A percentile compares a stretch with the other conserved stretches of the same genome.
Evolutionary conservation across 2,113 vertebrate species (phyloP).

Genomic region (Struthio camelus): DNA sequence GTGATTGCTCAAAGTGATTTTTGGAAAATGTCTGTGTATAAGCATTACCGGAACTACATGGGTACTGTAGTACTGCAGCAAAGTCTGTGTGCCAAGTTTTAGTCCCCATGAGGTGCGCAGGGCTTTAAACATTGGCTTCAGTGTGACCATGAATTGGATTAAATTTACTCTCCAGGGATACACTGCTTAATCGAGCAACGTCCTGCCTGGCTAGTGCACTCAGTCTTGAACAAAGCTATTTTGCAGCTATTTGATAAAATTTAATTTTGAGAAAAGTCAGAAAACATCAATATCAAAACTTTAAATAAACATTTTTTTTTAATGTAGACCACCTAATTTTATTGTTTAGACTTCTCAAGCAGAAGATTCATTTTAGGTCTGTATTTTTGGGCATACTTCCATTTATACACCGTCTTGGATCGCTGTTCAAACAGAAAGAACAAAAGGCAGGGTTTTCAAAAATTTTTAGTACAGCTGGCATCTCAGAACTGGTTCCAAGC

Average conservation of each 20-base stretch:
- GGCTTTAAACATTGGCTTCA: background rate
- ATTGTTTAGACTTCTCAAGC: background rate
- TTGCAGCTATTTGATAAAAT: background rate
- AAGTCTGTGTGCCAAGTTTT: background rate
- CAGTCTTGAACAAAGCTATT: background rate
- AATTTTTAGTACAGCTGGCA: background rate
- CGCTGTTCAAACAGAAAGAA: background rate
- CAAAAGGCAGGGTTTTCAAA: background rate
- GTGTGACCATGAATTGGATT: background rate
- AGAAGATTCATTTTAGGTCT: background rate
- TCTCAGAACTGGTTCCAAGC: background rate
- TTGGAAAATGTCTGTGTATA: background rate
- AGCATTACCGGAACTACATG: background rate
- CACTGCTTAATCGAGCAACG: background rate
- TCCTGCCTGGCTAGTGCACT: background rate
- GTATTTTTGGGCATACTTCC: background rate
- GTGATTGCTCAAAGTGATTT: background rate
- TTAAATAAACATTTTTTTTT: background rate
- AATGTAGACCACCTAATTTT: background rate
- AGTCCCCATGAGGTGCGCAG: background rate
- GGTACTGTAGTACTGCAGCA: background rate
- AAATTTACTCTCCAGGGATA: background rate
- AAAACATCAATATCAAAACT: background rate
- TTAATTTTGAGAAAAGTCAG: background rate
- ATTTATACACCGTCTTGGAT: background rate